These are phyloP conservation scores for Augochlora pura DNA, from an alignment of 1,140 invertebrate species.

Conservation along the genomic window DNA sequence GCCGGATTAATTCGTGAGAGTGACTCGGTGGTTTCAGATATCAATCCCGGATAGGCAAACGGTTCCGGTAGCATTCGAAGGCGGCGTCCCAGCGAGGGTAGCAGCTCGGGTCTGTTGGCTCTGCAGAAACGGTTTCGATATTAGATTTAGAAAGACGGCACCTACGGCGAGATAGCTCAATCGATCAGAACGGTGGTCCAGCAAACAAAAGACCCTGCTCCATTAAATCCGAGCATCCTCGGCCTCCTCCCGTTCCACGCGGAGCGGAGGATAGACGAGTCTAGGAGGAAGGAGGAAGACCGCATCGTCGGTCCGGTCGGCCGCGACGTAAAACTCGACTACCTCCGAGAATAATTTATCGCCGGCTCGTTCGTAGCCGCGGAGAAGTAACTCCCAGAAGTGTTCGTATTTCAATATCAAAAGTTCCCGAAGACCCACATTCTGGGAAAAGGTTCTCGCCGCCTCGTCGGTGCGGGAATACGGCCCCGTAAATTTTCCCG, in stretches of 20 bases:
- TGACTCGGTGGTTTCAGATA: too few relatives aligned
- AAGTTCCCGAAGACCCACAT: background rate
- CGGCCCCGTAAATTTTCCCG: background rate
- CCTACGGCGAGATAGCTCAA: background rate
- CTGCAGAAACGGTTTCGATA: background rate
- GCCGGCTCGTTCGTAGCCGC: too few relatives aligned
- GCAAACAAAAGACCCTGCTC: slow-evolving; percentile 19
- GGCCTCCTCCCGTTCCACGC: background rate
- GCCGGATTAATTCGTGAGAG: too few relatives aligned
- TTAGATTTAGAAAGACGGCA: slow-evolving; percentile 9
- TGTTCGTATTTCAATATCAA: background rate
- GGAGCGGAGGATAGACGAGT: background rate
- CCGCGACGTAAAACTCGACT: background rate
- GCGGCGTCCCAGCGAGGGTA: too few relatives aligned
- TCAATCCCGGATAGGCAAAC: too few relatives aligned
- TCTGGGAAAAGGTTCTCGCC: background rate
- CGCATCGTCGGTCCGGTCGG: background rate
- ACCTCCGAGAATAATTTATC: too few relatives aligned
- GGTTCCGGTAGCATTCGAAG: too few relatives aligned
- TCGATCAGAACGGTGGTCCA: slow-evolving; percentile 19
- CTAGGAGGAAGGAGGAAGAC: background rate
- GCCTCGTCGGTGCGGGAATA: background rate
- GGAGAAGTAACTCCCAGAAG: too few relatives aligned
- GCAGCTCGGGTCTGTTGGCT: background rate
- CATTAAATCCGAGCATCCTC: slow-evolving; percentile 26